Conservation (phyloP, 1,140 invertebrate species). For the Diabrotica undecimpunctata region DNA sequence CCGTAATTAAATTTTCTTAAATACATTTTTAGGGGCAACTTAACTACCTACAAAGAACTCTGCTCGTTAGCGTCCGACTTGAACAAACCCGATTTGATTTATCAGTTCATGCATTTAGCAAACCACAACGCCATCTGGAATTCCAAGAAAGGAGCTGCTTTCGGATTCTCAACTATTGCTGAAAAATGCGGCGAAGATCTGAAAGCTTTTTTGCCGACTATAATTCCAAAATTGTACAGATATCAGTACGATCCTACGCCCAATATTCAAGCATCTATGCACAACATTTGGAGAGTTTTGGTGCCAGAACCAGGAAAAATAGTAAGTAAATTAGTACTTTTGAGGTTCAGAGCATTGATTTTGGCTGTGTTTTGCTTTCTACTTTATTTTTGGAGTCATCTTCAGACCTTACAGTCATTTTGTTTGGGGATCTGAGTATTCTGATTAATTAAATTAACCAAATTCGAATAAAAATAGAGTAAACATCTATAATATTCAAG, state of each 20-base stretch:
- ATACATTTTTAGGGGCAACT: conserved; percentile 59
- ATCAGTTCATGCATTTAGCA: conserved; percentile 92
- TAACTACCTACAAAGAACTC: conserved; percentile 91
- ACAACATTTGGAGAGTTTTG: conserved; percentile 84
- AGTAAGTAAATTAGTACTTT: conserved; percentile 50
- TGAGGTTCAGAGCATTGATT: no score
- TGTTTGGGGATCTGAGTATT: no score
- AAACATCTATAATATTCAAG: conserved; percentile 20
- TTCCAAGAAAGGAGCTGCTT: conserved; percentile 87
- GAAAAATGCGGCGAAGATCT: conserved; percentile 77
- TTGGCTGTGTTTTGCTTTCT: no score
- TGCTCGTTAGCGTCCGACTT: conserved; percentile 89
- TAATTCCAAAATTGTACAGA: conserved; percentile 85
- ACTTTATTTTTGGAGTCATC: no score
- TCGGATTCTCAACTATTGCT: conserved; percentile 84
- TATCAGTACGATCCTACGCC: conserved; percentile 89
- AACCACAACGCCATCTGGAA: conserved; percentile 94
- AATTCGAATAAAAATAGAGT: no score
- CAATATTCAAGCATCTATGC: conserved; percentile 87
- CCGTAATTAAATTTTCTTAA: no score
- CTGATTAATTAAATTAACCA: no score
- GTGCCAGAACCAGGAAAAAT: conserved; percentile 83
- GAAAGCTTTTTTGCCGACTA: conserved; percentile 73
- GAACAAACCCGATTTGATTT: conserved; percentile 91
- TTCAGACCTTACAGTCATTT: no score